A percentile compares a stretch with the other conserved stretches of the same genome.
phyloP scores from a whole-genome alignment of 2,797 vertebrate species.

The Ambastaia sidthimunki region DNA sequence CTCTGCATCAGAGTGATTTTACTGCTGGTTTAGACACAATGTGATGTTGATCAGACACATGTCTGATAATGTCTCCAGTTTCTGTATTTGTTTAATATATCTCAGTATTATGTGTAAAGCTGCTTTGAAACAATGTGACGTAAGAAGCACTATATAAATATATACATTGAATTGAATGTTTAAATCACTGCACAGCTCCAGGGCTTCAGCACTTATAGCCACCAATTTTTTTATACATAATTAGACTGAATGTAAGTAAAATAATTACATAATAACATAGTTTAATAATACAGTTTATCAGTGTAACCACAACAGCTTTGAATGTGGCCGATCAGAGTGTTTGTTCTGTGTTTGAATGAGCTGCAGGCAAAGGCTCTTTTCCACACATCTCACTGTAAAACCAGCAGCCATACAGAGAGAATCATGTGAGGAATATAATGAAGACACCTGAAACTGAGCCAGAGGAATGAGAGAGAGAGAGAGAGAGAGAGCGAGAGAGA shows the following conservation, averaged over 20 bases:
- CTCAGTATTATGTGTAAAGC: no score
- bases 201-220: not conserved
- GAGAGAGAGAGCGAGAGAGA: not conserved
- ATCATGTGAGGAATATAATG: constrained; percentile 7
- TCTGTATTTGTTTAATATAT: no score
- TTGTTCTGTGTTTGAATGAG: no score
- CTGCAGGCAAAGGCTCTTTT: not conserved
- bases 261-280: not conserved
- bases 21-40: not conserved
- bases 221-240: not conserved
- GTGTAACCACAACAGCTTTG: not conserved
- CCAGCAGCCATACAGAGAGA: not conserved
- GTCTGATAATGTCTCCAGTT: no score
- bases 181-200: not conserved
- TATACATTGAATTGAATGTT: no score
- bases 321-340: not conserved
- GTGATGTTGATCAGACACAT: no score
- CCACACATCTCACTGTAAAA: not conserved
- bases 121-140: no score
- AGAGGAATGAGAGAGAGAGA: not conserved
- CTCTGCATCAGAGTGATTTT: not conserved
- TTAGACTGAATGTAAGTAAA: not conserved
- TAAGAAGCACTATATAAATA: no score
- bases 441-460: constrained; percentile 17
- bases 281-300: not conserved